Evolutionary conservation across 1,140 invertebrate species (phyloP), one percentile per base, ranked within the genome.

Genomic region (Anagrus nilaparvatae): DNA sequence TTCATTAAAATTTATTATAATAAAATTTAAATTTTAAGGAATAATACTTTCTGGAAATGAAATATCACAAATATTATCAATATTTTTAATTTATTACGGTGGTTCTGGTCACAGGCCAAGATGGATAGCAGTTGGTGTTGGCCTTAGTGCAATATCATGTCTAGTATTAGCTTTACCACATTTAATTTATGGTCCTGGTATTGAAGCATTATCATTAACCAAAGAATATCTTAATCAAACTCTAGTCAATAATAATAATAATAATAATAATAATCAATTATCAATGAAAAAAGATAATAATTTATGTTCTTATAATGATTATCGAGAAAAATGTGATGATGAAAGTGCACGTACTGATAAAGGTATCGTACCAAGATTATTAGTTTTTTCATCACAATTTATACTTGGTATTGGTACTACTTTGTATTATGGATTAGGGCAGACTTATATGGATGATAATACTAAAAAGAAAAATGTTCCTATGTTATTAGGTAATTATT

Each of bases 361-460:
- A 14, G 70, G 68, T 17, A 47, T 72, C 5, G 48, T 75, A 12
- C 77, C 79, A 0, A 59, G 79, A n/a, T 48, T 81, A 5, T 53
- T 81, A 1, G 71, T 81, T 34, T 82, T 82, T 44, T 46, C 79
- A 16, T 81, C 79, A 0, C 78, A 82, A 55, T 81, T 82, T 50
- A 71, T 82, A 27, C 65, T 79, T 14, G 79, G 80, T 9, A 78
- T 82, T 40, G 79, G 79, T 14, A 77, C 77, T 16, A 79, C 79
- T 0, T 52, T 82, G 14, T 81, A 80, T 55, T 81, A 77, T 54
- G 73, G 75, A 3, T 58, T 82, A 13, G 79, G 80, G 2, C 75
- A 79, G 47, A 76, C 79, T 2, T 82, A 82, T 50, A 51, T 82
- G 36, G 80, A 82, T 53, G 80, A 82, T 43, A 82, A 81, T 47